phyloP scores from a whole-genome alignment of 2,888 invertebrate genomes.

The Andrena marginata region DNA sequence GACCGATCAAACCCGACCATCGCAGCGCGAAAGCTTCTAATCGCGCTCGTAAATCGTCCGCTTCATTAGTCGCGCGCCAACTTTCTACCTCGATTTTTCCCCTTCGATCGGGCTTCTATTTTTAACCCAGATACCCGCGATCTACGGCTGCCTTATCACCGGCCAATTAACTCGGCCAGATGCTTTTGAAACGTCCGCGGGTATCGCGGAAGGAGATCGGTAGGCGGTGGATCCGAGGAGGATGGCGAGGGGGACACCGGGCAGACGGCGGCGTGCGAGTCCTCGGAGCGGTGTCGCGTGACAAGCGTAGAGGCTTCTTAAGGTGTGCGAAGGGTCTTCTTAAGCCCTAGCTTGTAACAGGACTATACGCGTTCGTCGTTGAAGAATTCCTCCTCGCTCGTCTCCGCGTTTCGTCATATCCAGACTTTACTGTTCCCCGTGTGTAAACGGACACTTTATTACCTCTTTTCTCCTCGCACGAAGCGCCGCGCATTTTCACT shows the following conservation, averaged over 20 bases:
- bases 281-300: constrained; percentile 46
- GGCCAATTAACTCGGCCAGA: constrained; percentile 42
- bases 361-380: neutral
- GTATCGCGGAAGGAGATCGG: constrained; percentile 35
- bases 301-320: constrained; percentile 49
- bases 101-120: constrained; percentile 13
- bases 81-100: constrained; percentile 53
- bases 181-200: constrained; percentile 8
- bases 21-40: constrained; percentile 44
- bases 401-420: neutral
- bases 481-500: constrained; percentile 51
- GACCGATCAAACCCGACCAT: constrained; percentile 1
- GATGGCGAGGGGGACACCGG: neutral
- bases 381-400: neutral
- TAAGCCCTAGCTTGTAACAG: constrained; percentile 44
- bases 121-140: constrained; percentile 25
- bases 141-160: constrained; percentile 30
- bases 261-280: constrained; percentile 30
- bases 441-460: constrained; percentile 20
- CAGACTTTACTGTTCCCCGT: neutral
- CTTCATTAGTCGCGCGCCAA: constrained; percentile 45
- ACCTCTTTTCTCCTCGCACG: constrained; percentile 8
- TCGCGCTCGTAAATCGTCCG: constrained; percentile 27
- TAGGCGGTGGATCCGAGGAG: constrained; percentile 3
- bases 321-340: constrained; percentile 49